Conservation (phyloP, 2,888 invertebrate species). For the Nomada lathburiana region DNA sequence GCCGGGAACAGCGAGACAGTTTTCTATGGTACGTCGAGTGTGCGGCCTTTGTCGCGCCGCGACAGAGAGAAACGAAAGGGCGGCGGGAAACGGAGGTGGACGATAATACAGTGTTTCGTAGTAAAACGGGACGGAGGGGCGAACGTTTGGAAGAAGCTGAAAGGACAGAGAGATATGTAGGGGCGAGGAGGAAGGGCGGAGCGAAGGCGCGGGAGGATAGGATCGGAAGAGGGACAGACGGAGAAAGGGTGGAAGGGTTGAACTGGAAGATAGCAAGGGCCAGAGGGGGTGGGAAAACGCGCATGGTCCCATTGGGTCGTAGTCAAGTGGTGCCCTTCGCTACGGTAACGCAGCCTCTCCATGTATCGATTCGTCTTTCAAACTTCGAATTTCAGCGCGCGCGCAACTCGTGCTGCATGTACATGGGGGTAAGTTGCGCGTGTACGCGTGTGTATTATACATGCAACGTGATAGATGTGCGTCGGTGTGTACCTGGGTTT, state of each 20-base stretch:
- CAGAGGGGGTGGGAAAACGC: conserved; percentile 33
- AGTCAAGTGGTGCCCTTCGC: conserved; percentile 67
- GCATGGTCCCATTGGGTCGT: conserved; percentile 67
- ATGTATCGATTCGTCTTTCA: conserved; percentile 74
- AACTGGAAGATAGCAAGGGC: conserved; percentile 9
- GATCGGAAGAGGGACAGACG: conserved; percentile 1
- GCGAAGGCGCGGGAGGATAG: conserved; percentile 6
- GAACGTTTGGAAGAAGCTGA: conserved; percentile 19
- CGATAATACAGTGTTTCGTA: no score
- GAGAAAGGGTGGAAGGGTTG: conserved; percentile 31
- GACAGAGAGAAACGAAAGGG: conserved; percentile 36
- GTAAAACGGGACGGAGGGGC: neutral
- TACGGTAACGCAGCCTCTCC: conserved; percentile 69
- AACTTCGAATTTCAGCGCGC: conserved; percentile 70
- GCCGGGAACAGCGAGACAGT: conserved; percentile 75
- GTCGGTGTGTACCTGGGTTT: no score
- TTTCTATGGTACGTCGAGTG: conserved; percentile 69
- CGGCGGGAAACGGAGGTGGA: neutral
- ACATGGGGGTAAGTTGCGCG: neutral
- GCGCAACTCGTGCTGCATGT: conserved; percentile 20
- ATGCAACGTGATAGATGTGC: neutral
- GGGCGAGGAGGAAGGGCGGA: conserved; percentile 28
- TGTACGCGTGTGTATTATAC: neutral
- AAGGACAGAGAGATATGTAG: neutral
- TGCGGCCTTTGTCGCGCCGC: conserved; percentile 58